Evolutionary conservation across 2,113 vertebrate genomes (phyloP).

Genomic region (Empidonax alnorum): DNA sequence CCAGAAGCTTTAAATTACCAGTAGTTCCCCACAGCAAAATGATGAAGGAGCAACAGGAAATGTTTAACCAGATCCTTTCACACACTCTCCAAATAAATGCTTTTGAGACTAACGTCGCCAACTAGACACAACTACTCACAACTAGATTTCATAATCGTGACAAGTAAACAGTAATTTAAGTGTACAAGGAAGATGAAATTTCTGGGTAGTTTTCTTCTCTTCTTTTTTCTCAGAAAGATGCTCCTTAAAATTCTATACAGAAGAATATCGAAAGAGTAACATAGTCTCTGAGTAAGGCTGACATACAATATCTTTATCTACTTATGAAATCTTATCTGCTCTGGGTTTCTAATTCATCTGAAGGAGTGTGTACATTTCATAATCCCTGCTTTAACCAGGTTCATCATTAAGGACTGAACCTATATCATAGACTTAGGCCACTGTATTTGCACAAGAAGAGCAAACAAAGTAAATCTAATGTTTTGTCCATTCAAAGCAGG

Average conservation of each 20-base stretch:
- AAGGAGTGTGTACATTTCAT: neutral
- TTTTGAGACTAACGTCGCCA: neutral
- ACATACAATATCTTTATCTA: neutral
- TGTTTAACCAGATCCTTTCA: too few species aligned
- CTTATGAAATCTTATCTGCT: neutral
- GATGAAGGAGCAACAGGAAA: too few species aligned
- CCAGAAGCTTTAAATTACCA: too few species aligned
- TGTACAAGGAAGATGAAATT: neutral
- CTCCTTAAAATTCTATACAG: neutral
- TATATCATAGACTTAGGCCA: neutral
- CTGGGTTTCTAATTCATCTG: neutral
- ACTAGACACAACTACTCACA: neutral
- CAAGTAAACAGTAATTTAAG: neutral
- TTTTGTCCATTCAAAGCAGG: neutral
- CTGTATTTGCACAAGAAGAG: neutral
- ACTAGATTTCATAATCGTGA: neutral
- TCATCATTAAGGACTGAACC: neutral
- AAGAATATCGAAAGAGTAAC: neutral
- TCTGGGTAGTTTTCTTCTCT: neutral
- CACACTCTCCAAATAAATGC: too few species aligned
- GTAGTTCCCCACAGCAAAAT: too few species aligned
- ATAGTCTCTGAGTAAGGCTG: neutral
- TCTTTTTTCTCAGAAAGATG: neutral
- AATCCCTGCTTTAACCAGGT: neutral
- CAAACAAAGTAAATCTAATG: neutral